phyloP scores from a whole-genome alignment of 2,113 vertebrate genomes.

The Gallinago undulata region DNA sequence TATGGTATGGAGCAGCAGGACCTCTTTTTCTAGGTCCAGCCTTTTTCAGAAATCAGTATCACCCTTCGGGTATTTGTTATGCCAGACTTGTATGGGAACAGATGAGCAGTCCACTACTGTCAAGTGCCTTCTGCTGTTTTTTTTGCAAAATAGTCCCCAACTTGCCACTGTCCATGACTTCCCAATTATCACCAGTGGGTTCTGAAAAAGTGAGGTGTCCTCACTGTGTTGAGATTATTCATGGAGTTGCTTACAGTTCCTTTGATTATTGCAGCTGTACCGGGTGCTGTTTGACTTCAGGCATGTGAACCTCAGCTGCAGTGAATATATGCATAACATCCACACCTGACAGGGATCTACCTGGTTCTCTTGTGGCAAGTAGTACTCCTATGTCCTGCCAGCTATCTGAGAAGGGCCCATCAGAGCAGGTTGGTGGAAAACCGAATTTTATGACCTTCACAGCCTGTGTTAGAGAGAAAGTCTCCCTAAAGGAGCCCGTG shows the following conservation, averaged over 20 bases:
- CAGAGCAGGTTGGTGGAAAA: background rate
- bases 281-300: background rate
- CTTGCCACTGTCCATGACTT: background rate
- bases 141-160: background rate
- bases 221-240: background rate
- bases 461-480: background rate
- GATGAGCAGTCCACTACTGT: background rate
- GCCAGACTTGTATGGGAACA: background rate
- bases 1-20: background rate
- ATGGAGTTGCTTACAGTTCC: background rate
- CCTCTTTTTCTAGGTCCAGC: background rate
- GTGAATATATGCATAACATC: background rate
- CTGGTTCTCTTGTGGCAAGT: rapidly evolving
- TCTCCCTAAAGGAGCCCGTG: background rate
- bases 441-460: background rate
- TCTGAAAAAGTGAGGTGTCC: background rate
- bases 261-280: background rate
- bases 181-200: background rate
- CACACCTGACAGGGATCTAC: background rate
- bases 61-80: background rate
- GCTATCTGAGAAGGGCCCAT: background rate
- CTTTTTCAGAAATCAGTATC: background rate
- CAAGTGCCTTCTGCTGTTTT: background rate
- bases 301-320: background rate
- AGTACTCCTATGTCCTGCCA: background rate